A percentile compares a stretch with the other conserved stretches of the same genome.
Conservation (phyloP, 2,113 vertebrate genomes). For the Myiozetetes cayanensis region DNA sequence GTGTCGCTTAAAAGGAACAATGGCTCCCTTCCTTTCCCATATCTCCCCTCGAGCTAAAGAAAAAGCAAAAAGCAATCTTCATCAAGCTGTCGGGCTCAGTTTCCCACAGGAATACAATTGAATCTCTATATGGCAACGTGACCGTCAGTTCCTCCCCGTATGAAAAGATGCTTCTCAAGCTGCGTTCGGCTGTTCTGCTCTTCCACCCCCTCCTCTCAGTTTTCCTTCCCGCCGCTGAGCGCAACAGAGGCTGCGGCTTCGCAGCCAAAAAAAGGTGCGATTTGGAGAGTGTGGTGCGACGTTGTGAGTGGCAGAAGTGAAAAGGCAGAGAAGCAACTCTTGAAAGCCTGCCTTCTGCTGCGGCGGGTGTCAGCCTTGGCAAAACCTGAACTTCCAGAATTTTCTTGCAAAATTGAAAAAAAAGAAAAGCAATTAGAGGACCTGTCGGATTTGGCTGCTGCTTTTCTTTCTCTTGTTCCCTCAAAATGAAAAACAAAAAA, state of each 20-base stretch:
- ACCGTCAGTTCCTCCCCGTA: not conserved
- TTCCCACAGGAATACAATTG: not conserved
- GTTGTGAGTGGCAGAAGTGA: constrained; percentile 41
- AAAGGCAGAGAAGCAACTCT: constrained; percentile 39
- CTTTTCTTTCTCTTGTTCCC: not conserved
- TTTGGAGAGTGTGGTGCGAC: not conserved
- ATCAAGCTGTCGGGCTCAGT: not conserved
- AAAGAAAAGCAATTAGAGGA: not conserved
- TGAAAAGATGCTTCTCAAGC: not conserved
- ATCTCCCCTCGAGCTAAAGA: not conserved
- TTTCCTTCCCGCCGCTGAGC: not conserved
- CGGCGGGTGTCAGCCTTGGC: constrained; percentile 23
- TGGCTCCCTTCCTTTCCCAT: not conserved
- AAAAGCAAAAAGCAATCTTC: not conserved
- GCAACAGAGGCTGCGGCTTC: constrained; percentile 16
- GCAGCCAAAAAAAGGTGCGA: constrained; percentile 57
- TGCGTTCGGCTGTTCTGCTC: not conserved
- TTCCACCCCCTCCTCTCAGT: not conserved
- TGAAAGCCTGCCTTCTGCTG: constrained; percentile 49
- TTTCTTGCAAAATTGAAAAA: not conserved
- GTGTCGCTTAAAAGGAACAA: not conserved
- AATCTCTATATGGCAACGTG: not conserved
- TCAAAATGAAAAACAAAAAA: not conserved
- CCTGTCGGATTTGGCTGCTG: not conserved
- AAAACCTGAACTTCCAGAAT: constrained; percentile 25